Evolutionary conservation across 1,140 invertebrate genomes (phyloP), one percentile per base, ranked within the genome.

Genomic region (Pogonognathellus flavescens): DNA sequence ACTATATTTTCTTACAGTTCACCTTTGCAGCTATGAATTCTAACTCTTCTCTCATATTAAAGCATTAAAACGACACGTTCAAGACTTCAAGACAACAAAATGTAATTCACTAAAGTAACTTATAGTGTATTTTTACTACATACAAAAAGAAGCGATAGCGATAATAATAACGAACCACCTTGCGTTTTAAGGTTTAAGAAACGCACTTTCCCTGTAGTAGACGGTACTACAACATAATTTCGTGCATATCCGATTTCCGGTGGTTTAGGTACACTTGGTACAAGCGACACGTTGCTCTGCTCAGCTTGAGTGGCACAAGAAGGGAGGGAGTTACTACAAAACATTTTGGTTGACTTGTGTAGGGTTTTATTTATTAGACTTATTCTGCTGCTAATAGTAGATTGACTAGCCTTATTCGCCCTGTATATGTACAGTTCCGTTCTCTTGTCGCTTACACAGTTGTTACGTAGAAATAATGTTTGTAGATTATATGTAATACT

Each of bases 171-270:
- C 18, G 16, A 49, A 76, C 70, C 16, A 76, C 14, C 70, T 49
- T 76, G 70, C 31, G 55, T 62, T 60, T 62, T 66, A 62, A 83
- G 59, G 22, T 60, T 62, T 66, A 62, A 83, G 59, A 22, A 62
- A 57, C 11, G 25, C n/a, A 49, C 41, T 41, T 84, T 53, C 16
- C 80, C 76, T 41, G 18, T 57, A 41, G 31, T 41, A 41, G 31
- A 41, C 31, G 31, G 2, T 41, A 41, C 2, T 41, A 59, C 18
- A 50, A 18, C 66, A 55, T 70, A 85, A 82, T 85, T 85, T 85
- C 84, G 76, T 82, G 84, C 84, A 59, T 76, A 85, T 85, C 84
- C 76, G 84, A 85, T 85, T 85, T 85, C 84, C 84, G 84, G 84
- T 85, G 57, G 41, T 76, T 82, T 60, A 82, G 84, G 49, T 50